These are phyloP conservation scores for Peromyscus leucopus DNA, from an alignment of 2,113 vertebrate genomes.

Conservation along the genomic window DNA sequence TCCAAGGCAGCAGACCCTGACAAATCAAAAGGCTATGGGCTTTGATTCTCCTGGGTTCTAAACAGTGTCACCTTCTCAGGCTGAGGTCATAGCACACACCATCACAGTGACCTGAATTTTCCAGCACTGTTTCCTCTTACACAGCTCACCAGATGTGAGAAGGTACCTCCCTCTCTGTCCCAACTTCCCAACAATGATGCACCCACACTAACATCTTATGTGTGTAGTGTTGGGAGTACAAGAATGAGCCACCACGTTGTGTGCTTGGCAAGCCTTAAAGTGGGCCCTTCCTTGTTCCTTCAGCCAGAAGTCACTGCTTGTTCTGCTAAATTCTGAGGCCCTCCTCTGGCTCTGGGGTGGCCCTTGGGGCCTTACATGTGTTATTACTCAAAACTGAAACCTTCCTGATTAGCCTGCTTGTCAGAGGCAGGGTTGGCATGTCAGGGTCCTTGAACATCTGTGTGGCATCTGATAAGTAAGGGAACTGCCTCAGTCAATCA, in stretches of 20 bases:
- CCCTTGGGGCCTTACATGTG: neutral
- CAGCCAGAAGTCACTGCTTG: neutral
- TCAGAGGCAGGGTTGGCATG: neutral
- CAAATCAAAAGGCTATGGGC: too few relatives aligned
- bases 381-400: neutral
- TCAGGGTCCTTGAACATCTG: neutral
- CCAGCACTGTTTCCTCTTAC: neutral
- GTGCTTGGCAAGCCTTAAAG: neutral
- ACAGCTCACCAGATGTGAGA: neutral
- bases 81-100: neutral
- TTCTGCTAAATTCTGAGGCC: neutral
- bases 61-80: neutral
- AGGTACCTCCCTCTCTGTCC: too few relatives aligned
- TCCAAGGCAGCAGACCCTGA: neutral
- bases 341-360: neutral
- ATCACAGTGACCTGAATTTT: too few relatives aligned
- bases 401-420: neutral
- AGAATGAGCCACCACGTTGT: neutral
- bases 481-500: neutral
- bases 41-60: neutral
- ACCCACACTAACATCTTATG: rapidly evolving
- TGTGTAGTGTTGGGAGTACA: neutral
- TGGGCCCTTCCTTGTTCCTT: neutral
- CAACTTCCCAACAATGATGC: neutral
- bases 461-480: neutral